Evolutionary conservation across 2,888 invertebrate genomes (phyloP).

Genomic region (Hydroisotoma schaefferi): DNA sequence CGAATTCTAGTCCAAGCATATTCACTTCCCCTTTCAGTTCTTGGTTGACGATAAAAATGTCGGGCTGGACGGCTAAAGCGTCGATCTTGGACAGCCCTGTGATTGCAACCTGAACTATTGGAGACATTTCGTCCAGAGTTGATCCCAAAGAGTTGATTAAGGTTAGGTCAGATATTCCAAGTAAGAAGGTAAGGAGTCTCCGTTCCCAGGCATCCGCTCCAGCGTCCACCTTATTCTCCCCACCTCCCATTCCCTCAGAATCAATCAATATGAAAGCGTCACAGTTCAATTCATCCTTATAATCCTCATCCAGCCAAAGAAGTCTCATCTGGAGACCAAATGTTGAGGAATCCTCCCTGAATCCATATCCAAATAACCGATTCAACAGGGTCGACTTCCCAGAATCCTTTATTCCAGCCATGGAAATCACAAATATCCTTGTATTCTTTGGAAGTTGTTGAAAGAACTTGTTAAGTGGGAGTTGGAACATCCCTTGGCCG

Average conservation of each 20-base stretch:
- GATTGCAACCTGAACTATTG: constrained; percentile 11
- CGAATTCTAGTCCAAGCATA: not conserved
- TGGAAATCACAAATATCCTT: constrained; percentile 15
- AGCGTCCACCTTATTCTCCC: constrained; percentile 5
- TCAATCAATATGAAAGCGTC: constrained; percentile 21
- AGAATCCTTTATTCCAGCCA: constrained; percentile 22
- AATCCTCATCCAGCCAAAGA: constrained; percentile 1
- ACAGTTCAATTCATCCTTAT: constrained; percentile 1
- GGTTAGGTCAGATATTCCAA: constrained; percentile 15
- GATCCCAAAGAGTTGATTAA: not conserved
- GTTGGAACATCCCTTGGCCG: not conserved
- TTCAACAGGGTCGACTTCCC: constrained; percentile 34
- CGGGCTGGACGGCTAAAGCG: not conserved
- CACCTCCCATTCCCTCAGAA: constrained; percentile 13
- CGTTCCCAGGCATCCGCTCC: constrained; percentile 11
- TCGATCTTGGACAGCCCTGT: constrained; percentile 2
- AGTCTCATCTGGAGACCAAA: constrained; percentile 9
- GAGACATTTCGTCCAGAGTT: constrained; percentile 8
- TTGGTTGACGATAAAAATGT: constrained; percentile 4
- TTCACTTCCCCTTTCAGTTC: not conserved
- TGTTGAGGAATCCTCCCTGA: constrained; percentile 9
- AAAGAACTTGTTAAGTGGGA: not conserved
- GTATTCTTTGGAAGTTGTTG: not conserved
- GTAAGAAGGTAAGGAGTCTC: constrained; percentile 10
- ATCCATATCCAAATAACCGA: constrained; percentile 23